phyloP scores from a whole-genome alignment of 1,140 invertebrate species.

The Dendrolimus kikuchii region DNA sequence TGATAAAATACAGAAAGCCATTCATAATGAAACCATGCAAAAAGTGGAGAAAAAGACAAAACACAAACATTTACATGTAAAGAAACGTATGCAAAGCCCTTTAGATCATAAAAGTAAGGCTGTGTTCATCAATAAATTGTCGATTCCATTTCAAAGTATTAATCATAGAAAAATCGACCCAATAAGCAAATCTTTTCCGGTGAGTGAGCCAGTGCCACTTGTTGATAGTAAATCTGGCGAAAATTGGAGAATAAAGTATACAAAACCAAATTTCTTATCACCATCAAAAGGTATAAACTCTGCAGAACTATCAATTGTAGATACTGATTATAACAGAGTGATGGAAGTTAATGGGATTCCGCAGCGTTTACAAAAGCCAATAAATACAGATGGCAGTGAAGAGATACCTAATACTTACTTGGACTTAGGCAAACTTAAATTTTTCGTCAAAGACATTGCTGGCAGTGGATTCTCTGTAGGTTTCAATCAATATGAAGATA shows the following conservation, averaged over 20 bases:
- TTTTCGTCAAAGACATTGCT: constrained; percentile 50
- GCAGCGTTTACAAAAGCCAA: constrained; percentile 44
- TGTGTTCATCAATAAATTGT: constrained; percentile 13
- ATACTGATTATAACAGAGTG: constrained; percentile 38
- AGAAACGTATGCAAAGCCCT: constrained; percentile 48
- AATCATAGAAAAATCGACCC: constrained; percentile 37
- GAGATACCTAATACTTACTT: constrained; percentile 16
- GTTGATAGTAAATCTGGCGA: constrained; percentile 25
- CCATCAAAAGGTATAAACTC: constrained; percentile 44
- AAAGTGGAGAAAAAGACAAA: constrained; percentile 15
- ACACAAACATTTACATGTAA: constrained; percentile 26
- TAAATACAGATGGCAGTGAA: constrained; percentile 27
- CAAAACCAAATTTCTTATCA: constrained; percentile 31
- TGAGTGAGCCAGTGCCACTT: constrained; percentile 18
- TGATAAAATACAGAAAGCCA: constrained; percentile 54
- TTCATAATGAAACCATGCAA: constrained; percentile 17
- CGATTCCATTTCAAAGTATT: constrained; percentile 15
- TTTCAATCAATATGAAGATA: constrained; percentile 49
- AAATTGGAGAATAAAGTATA: constrained; percentile 27
- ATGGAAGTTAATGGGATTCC: constrained; percentile 32
- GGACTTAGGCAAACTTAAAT: constrained; percentile 34
- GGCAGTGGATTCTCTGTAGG: constrained; percentile 53
- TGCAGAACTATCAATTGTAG: constrained; percentile 36
- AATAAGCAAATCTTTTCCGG: constrained; percentile 32
- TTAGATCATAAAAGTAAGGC: constrained; percentile 22